These are phyloP conservation scores for Maconellicoccus hirsutus DNA, from an alignment of 1,140 invertebrate species.

Conservation along the genomic window DNA sequence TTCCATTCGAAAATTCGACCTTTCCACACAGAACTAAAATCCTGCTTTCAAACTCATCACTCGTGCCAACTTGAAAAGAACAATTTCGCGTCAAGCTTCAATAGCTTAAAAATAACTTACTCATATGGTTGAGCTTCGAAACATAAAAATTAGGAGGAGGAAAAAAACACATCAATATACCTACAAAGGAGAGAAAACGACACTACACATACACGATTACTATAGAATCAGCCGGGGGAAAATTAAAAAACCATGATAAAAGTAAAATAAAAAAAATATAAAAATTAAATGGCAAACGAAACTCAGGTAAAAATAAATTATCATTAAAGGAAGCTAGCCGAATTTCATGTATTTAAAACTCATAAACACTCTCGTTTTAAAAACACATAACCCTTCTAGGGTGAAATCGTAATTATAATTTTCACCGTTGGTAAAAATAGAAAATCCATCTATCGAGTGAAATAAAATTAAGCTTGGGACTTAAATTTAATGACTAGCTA, in stretches of 20 bases:
- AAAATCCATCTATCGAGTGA: background rate
- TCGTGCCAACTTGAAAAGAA: no score
- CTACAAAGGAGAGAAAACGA: background rate
- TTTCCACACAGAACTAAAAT: no score
- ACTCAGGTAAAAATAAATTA: background rate
- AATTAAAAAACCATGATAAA: background rate
- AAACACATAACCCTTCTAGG: background rate
- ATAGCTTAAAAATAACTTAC: background rate
- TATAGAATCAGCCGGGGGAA: background rate
- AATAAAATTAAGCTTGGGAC: constrained; percentile 2
- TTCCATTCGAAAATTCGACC: no score
- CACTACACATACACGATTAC: background rate
- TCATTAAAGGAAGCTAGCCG: constrained; percentile 7
- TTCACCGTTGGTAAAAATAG: background rate
- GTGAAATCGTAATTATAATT: background rate
- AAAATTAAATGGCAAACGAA: constrained; percentile 15
- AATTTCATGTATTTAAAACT: background rate
- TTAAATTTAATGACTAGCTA: constrained; percentile 6
- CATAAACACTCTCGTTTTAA: background rate
- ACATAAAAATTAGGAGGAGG: background rate
- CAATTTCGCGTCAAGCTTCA: background rate
- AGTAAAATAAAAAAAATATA: background rate
- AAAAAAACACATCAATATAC: background rate
- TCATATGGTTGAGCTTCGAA: constrained; percentile 1
- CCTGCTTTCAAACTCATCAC: no score